Conservation (phyloP, 2,888 invertebrate genomes). For the Horisme vitalbata region DNA sequence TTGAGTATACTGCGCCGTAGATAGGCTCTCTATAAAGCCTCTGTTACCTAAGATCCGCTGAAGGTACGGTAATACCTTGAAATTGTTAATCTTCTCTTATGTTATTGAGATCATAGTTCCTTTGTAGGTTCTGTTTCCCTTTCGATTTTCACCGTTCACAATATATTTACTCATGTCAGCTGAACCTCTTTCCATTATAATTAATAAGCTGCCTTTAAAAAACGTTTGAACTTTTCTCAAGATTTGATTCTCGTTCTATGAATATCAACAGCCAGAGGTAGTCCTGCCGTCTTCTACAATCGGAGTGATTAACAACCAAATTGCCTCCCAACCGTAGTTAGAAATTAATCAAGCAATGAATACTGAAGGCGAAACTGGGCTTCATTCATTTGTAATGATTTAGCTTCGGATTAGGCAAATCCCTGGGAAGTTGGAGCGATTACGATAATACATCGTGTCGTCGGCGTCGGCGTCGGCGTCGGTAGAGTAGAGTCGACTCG, state of each 20-base stretch:
- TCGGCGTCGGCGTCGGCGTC: background rate
- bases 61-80: too few relatives aligned
- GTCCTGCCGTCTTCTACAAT: conserved; percentile 21
- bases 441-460: conserved; percentile 17
- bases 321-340: conserved; percentile 30
- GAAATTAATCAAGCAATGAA: conserved; percentile 34
- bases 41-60: too few relatives aligned
- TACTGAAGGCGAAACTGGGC: conserved; percentile 28
- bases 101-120: too few relatives aligned
- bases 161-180: too few relatives aligned
- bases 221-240: conserved; percentile 6
- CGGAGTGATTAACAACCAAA: conserved; percentile 32
- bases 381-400: conserved; percentile 40
- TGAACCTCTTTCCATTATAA: too few relatives aligned
- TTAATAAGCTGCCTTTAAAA: too few relatives aligned
- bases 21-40: too few relatives aligned
- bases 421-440: conserved; percentile 17
- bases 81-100: too few relatives aligned
- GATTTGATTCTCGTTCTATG: conserved; percentile 19
- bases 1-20: too few relatives aligned
- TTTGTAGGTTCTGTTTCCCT: too few relatives aligned
- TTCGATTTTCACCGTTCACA: too few relatives aligned
- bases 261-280: conserved; percentile 22
- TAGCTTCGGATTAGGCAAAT: conserved; percentile 35
- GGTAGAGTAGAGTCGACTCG: background rate